Evolutionary conservation across 2,113 vertebrate genomes (phyloP), one percentile per base, ranked within the genome.

Genomic region (Polypterus bichir): DNA sequence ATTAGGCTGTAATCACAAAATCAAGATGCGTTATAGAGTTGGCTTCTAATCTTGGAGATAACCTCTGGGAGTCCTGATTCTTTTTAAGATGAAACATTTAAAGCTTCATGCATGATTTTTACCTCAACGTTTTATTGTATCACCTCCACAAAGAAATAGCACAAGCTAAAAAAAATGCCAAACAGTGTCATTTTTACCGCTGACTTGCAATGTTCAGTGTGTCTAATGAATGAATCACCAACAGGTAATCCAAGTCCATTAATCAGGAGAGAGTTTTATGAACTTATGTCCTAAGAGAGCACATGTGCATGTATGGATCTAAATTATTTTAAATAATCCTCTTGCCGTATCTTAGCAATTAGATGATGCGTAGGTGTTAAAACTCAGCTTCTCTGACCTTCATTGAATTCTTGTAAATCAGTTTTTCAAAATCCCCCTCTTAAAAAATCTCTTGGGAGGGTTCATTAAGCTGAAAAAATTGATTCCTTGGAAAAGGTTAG

Each of bases 391-490:
- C 44, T 58, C 44, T 58, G 27, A 58, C 56, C 56, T 58, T 58
- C 3, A 44, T 7, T 57, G 49, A 51, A 57, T 57, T 45, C 27
- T 57, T 57, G 27, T 57, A 4, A 57, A 57, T 57, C 56, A 11
- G 56, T 49, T 56, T 49, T 55, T 54, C 45, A 46, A 9, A 54
- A 59, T 46, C 56, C 9, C 9, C 44, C 61, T 5, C 9, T 48
- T 65, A 56, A 7, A 7, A 4, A 10, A 53, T 61, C 53, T 65
- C 58, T 11, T 8, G 46, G 48, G 47, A 49, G 54, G 10, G 54
- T 60, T 65, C 27, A 57, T 61, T 65, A 61, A 9, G 48, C 44
- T 57, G 44, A 5, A 44, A 27, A 57, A 54, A 61, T 51, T 51
- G 54, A 61, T 56, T 65, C 59, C 47, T 63, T 44, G 7, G 44